Evolutionary conservation across 2,888 invertebrate genomes (phyloP), one percentile per base, ranked within the genome.

Genomic region (Brachypterus glaber): DNA sequence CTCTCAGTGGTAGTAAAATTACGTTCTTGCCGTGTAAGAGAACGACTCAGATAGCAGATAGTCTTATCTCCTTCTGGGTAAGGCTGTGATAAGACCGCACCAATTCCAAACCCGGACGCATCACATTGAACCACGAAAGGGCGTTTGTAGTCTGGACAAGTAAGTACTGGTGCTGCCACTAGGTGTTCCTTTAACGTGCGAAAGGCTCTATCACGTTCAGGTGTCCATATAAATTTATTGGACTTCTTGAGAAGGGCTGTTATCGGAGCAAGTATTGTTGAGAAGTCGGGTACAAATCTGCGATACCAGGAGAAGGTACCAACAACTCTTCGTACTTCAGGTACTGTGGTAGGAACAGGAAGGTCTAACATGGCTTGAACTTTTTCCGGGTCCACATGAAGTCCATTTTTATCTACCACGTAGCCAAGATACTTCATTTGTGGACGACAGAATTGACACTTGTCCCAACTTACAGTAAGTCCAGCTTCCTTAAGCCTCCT

Each of bases 261-360:
- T 4, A 45, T 30, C 1, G 45, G 43, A n/a, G 35, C 21, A 12
- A 40, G 32, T 8, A 40, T 37, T 4, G 21, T 11, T 2, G 41
- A 44, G 38, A 43, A 45, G 8, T 45, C 30, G 0, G 41, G 41
- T 4, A 45, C 32, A 11, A 43, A 45, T 7, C 43, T 21, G 3
- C 40, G 21, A 31, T 43, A 41, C 43, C 46, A 43, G 1, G 41
- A 43, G 17, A 31, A 32, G 3, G 35, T 45, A 8, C 45, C 45
- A 7, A 43, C 13, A 1, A 45, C 15, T 17, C 40, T 25, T 3
- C 43, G 18, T 9, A 45, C 36, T 12, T 45, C 41, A n/a, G 24
- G 24, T 16, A 45, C 39, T 9, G 30, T 40, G 3, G 26, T 24
- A 1, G 45, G 43, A 7, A 29, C 8, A 1, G 43, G 41, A n/a